Evolutionary conservation across 2,888 invertebrate species (phyloP).

Genomic region (Drosophila crucigera): DNA sequence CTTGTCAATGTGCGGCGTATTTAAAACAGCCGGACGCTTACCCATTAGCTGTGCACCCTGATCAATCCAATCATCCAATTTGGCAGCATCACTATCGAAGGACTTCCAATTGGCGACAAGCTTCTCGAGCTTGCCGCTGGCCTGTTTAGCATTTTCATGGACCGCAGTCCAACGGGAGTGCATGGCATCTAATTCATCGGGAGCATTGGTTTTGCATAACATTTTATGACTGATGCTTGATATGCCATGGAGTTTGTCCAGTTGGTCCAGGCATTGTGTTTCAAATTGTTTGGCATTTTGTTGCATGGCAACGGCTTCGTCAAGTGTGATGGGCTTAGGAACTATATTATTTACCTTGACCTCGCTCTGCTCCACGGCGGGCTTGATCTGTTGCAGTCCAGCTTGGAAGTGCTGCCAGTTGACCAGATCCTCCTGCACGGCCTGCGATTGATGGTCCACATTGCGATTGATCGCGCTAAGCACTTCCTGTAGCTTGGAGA

Average conservation of each 20-base stretch:
- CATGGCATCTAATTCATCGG: slow-evolving; percentile 93
- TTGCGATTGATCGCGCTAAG: slow-evolving; percentile 91
- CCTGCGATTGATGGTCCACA: slow-evolving; percentile 91
- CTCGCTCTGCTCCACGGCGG: slow-evolving; percentile 96
- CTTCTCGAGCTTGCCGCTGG: slow-evolving; percentile 92
- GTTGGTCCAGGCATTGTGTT: slow-evolving; percentile 91
- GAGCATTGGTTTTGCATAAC: slow-evolving; percentile 90
- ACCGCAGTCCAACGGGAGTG: slow-evolving; percentile 94
- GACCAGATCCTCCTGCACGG: slow-evolving; percentile 91
- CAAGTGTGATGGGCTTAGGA: slow-evolving; percentile 91
- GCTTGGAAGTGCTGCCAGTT: slow-evolving; percentile 95
- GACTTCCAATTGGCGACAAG: slow-evolving; percentile 92
- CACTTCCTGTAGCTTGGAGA: slow-evolving; percentile 90
- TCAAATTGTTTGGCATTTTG: slow-evolving; percentile 90
- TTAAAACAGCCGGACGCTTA: slow-evolving; percentile 87
- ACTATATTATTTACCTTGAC: slow-evolving; percentile 88
- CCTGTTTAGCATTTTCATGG: slow-evolving; percentile 92
- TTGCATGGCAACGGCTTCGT: slow-evolving; percentile 93
- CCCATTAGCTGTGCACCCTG: slow-evolving; percentile 88
- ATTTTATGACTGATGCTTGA: slow-evolving; percentile 91
- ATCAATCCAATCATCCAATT: slow-evolving; percentile 92
- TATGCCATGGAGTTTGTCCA: slow-evolving; percentile 91
- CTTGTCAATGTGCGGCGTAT: slow-evolving; percentile 90
- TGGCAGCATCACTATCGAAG: slow-evolving; percentile 91
- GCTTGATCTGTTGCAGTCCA: slow-evolving; percentile 92